Evolutionary conservation across 2,888 invertebrate genomes (phyloP), one percentile per base, ranked within the genome.

Genomic region (Conops quadrifasciatus): DNA sequence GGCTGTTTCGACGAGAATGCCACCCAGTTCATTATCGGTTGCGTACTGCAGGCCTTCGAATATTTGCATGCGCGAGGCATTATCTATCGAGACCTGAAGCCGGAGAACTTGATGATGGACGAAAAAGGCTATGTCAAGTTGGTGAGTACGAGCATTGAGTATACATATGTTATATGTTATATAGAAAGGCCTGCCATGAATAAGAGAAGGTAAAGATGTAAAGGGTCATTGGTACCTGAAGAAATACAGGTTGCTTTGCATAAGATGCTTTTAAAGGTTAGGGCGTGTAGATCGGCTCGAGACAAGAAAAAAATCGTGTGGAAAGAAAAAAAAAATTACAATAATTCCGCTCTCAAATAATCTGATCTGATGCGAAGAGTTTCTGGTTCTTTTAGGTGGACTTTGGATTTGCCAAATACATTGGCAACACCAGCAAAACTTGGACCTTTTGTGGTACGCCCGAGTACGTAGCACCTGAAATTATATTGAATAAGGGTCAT

Each of bases 401-500:
- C 84, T 97, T 97, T 85, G 97, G 97, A 16, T 97, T 97, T 84
- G 95, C 96, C 21, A 97, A 97, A 85, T 90, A 91, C 78, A 89
- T 97, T 72, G 90, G 92, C 0, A 88, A 90, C 1, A 93, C 93
- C 69, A 89, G 90, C 72, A 96, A 95, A 85, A 96, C 97, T 0
- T 97, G 95, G 93, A 97, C 97, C 0, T 97, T 97, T 85, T 97
- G 96, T 75, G 97, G 97, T n/a, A 97, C 97, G 0, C 96, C 96
- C 0, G 95, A 96, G 82, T 94, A 94, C 80, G 93, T 94, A 4
- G 93, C 94, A 0, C 94, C 94, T 0, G 94, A 97, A 87, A 95
- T 97, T 74, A 95, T 98, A 68, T 88, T 96, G 16, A 96, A 96
- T 85, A 85, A 89, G 87, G 90, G 90, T 0, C 90, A 90, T 77